Conservation (phyloP, 2,797 vertebrate genomes). For the Onychomys arenicola region DNA sequence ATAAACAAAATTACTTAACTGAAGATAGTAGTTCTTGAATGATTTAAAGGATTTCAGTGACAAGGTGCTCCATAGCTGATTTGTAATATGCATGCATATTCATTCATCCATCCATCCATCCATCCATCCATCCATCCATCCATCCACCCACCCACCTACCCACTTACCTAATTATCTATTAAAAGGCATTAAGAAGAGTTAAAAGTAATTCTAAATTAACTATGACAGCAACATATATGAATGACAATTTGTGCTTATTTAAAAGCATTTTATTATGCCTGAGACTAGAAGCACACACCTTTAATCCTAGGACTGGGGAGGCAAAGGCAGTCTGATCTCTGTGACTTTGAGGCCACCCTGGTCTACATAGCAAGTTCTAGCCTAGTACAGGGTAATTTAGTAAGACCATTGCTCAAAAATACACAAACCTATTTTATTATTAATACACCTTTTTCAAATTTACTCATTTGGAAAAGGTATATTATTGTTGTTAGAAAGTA, state of each 20-base stretch:
- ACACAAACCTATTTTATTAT: background rate
- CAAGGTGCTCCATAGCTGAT: background rate
- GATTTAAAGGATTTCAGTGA: slow-evolving; percentile 54
- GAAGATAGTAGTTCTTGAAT: slow-evolving; percentile 17
- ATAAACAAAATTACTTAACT: slow-evolving; percentile 2
- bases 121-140: background rate
- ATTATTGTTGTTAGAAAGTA: background rate
- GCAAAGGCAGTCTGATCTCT: background rate
- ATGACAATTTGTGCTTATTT: slow-evolving; percentile 39
- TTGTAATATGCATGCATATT: background rate
- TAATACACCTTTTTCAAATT: slow-evolving; percentile 15
- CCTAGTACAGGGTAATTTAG: background rate
- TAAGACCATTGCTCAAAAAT: background rate
- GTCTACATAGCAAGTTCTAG: background rate
- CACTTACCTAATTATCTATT: no score
- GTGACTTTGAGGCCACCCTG: background rate
- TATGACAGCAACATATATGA: background rate
- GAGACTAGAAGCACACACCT: background rate
- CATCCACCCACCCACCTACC: background rate
- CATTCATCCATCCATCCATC: background rate
- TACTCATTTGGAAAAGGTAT: no score
- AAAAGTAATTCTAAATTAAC: slow-evolving; percentile 47
- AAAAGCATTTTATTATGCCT: slow-evolving; percentile 19
- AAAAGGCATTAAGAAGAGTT: slow-evolving; percentile 18
- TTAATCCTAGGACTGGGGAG: background rate